A percentile compares a stretch with the other conserved stretches of the same genome.
phyloP scores from a whole-genome alignment of 2,797 vertebrate genomes.

The Spheniscus humboldti region DNA sequence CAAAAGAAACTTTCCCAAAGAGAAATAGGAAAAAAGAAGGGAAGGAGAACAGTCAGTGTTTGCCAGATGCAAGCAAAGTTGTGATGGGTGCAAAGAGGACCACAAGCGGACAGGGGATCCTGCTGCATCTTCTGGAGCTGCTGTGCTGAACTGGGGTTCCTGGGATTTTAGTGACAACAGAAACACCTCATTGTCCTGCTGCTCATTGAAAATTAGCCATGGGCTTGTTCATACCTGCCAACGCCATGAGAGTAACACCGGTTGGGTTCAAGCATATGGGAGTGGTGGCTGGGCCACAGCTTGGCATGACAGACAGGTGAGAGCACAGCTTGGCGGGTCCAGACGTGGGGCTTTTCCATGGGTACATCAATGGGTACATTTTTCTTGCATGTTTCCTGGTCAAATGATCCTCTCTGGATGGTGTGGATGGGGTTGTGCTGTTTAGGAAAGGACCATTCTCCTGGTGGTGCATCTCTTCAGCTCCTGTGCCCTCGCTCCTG shows the following conservation, averaged over 20 bases:
- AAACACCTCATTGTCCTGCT: background rate
- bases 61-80: background rate
- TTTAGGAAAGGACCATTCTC: background rate
- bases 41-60: background rate
- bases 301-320: fast-evolving
- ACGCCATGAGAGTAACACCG: fast-evolving
- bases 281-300: fast-evolving
- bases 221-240: background rate
- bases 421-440: background rate
- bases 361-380: fast-evolving
- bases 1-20: background rate
- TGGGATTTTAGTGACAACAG: background rate
- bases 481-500: background rate
- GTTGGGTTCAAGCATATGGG: background rate
- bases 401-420: background rate
- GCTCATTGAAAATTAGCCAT: background rate
- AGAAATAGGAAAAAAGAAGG: background rate
- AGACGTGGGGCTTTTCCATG: background rate
- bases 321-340: background rate
- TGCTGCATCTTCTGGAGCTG: background rate
- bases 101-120: fast-evolving
- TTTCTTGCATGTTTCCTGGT: background rate
- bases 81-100: background rate
- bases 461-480: background rate
- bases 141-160: background rate